Base-by-base conservation (phyloP, 1,140 invertebrate species). In the Penaeus japonicus region DNA sequence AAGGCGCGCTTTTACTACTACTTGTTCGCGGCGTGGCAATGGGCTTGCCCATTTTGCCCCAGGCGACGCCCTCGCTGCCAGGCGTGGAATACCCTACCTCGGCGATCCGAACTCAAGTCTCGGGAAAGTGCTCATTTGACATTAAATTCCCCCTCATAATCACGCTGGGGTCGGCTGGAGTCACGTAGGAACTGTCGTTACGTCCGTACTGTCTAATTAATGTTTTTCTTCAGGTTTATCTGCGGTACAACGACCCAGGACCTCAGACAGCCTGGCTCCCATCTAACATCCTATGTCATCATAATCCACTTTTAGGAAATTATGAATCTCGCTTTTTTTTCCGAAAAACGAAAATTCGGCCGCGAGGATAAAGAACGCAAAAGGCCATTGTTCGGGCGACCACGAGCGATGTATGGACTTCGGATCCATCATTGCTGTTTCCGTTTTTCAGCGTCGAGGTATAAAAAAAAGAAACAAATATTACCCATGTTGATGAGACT, bases 41-140 rank as follows among this genome's bases (percentile, higher is more conserved):
- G 86, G 86, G 86, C 86, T 88, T 88, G 86, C 86, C 86, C 86
- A 88, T 88, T 88, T 88, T 75, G 86, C 86, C 86, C 80, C 59
- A 75, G 86, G 86, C 80, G 57, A n/a, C 17, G 59, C 27, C 86
- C 35, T 39, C 70, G 15, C 86, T 88, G 86, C 86, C 86, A 88
- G 86, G 53, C 86, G 55, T 54, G n/a, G 54, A 39, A 15, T 39
- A n/a, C 70, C 39, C 27, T n/a, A 24, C 30, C 24, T 30, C 30
- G n/a, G 35, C 55, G 55, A 79, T 65, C n/a, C 17, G 53, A 20
- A 27, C 54, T 22, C 47, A 47, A 80, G 22, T 12, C n/a, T 30
- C 55, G 24, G 7, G 5, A 12, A 47, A 47, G 39, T 47, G 39
- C 39, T 47, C 39, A 47, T 47, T 47, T 47, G 39, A 12, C 39